Base-by-base conservation (phyloP, 2,797 vertebrate genomes). In the Pseudochaenichthys georgianus region DNA sequence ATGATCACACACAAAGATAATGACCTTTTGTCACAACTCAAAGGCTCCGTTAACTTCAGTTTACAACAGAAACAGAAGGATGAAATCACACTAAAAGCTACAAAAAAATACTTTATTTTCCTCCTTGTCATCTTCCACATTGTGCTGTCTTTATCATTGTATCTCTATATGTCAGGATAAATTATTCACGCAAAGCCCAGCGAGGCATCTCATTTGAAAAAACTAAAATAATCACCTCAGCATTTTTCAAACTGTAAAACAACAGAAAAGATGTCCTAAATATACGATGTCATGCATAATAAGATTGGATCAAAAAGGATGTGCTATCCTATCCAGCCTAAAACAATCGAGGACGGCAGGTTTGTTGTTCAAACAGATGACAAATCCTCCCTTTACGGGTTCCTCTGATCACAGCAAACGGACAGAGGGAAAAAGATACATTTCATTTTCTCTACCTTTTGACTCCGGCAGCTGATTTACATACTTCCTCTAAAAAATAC, bases 161-260 rank as follows among this genome's bases (percentile, higher is more conserved):
- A 42, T 83, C 63, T 73, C 67, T 73, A 52, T 64, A 69, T 68
- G 72, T 82, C 81, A 78, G 52, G 21, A 82, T 84, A 86, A 87
- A 89, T 87, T 68, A 85, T 80, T 83, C 86, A 90, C 88, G 78
- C 87, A 82, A 75, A 82, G 75, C 73, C 68, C 75, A 73, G 70
- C 21, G 85, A 85, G 74, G 72, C 77, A 74, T 58, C 73, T 84
- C 70, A 88, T 89, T 38, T 38, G 34, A 60, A 78, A 83, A 73
- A 54, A 57, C 7, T 7, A 68, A 63, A 80, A 53, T 6, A 71
- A 82, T 75, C 52, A 71, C 42, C 74, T 89, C 69, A 84, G 82
- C 77, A 63, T 67, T 78, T 84, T 71, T 80, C 42, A 3, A 59
- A 50, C 67, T 72, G 43, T 78, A 31, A 59, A 82, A 79, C 72